Conservation (phyloP, 1,140 invertebrate genomes). For the Lasioglossum baleicum region DNA sequence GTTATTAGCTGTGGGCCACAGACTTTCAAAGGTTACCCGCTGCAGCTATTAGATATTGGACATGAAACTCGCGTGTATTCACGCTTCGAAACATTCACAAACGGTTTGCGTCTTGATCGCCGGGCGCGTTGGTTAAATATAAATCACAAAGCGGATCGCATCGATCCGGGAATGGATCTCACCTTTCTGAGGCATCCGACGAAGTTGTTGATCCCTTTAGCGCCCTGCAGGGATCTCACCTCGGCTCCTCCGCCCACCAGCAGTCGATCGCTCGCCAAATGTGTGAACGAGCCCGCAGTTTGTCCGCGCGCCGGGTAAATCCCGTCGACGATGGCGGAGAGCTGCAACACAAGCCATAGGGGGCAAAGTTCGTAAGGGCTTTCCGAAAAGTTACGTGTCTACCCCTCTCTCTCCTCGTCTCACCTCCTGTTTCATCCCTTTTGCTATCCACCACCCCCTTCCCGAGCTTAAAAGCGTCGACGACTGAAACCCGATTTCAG, state of each 20-base stretch:
- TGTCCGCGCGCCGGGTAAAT: constrained; percentile 95
- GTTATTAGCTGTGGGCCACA: too few relatives aligned
- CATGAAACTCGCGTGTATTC: too few relatives aligned
- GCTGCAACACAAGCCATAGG: constrained; percentile 81
- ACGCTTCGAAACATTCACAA: too few relatives aligned
- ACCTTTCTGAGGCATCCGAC: constrained; percentile 97
- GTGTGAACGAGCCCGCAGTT: constrained; percentile 94
- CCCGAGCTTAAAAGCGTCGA: constrained; percentile 42
- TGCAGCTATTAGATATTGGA: too few relatives aligned
- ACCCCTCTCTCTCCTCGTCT: background rate
- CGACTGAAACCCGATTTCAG: constrained; percentile 31
- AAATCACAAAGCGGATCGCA: constrained; percentile 25
- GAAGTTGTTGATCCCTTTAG: constrained; percentile 93
- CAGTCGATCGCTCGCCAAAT: constrained; percentile 91
- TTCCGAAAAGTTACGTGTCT: constrained; percentile 20
- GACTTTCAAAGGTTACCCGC: too few relatives aligned
- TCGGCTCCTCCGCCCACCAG: constrained; percentile 95
- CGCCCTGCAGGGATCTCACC: constrained; percentile 88
- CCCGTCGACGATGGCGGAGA: constrained; percentile 94
- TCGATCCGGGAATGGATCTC: constrained; percentile 36
- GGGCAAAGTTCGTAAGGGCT: constrained; percentile 27
- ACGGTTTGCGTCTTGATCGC: background rate
- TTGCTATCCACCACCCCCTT: background rate
- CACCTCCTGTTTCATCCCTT: background rate
- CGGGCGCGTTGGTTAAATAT: background rate